Base-by-base conservation (phyloP, 2,797 vertebrate genomes). In the Loriculus beryllinus region DNA sequence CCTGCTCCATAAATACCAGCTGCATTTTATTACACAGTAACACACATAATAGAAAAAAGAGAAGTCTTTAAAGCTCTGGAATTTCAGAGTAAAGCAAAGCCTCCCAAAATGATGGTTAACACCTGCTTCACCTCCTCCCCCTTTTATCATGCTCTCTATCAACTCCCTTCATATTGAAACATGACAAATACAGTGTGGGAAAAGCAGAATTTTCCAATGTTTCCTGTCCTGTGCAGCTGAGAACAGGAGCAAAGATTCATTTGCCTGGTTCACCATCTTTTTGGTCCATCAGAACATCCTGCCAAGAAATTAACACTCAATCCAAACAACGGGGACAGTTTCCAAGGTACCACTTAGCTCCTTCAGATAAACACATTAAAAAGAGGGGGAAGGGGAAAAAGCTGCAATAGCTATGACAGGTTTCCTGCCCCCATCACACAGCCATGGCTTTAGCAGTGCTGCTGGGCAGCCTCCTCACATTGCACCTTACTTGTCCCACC, bases 301-400 rank as follows among this genome's bases (percentile, higher is more conserved):
- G 70, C 17, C 59, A 79, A 75, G 49, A 43, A 90, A 83, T 86
- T 86, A 86, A 88, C 0, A 0, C 49, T 42, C 62, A 78, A 88
- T 75, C 82, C 69, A 95, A 88, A 87, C 82, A 91, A 92, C 12
- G 12, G 62, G 48, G 79, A 35, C 65, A 82, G 85, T 91, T 94
- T 91, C 91, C 91, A 95, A 91, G 89, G 79, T 75, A 94, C 65
- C 76, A 93, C 62, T 92, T 75, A 65, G 72, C 65, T 69, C 56
- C 40, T 72, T 26, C 48, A 87, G 54, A 87, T 59, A 93, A 93
- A 82, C 45, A 90, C 29, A 68, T 64, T 62, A 76, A 82, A 78
- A 72, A 51, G 6, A 51, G 59, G 35, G 20, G 35, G 57, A 28
- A 49, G 37, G 20, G 35, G 57, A 25, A 6, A 39, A 81, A 83